These are phyloP conservation scores for Spea bombifrons DNA, from an alignment of 2,113 vertebrate genomes.

Conservation along the genomic window DNA sequence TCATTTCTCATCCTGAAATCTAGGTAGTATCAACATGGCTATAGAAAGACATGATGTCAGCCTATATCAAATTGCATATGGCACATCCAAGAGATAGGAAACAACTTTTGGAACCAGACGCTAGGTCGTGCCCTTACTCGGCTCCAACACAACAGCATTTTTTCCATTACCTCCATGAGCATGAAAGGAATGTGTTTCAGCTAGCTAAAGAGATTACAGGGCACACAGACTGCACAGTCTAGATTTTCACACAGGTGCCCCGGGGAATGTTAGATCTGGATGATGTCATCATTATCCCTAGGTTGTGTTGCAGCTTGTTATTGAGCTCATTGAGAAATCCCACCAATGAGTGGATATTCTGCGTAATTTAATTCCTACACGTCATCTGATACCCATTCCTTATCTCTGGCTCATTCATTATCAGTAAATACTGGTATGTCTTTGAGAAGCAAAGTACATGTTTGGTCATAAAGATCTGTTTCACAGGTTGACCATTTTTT, in stretches of 20 bases:
- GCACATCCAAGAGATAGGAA: constrained; percentile 9
- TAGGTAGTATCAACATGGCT: not conserved
- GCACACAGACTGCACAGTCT: constrained; percentile 24
- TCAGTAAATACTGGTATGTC: too few relatives aligned
- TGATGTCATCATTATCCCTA: constrained; percentile 16
- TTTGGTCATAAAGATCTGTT: too few relatives aligned
- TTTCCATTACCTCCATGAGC: constrained; percentile 36
- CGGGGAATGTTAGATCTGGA: constrained; percentile 4
- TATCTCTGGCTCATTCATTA: too few relatives aligned
- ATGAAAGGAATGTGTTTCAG: constrained; percentile 19
- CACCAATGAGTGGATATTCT: too few relatives aligned
- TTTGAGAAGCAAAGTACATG: too few relatives aligned
- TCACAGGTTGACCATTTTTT: too few relatives aligned
- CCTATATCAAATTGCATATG: not conserved
- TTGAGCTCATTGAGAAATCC: not conserved
- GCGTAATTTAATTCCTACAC: too few relatives aligned
- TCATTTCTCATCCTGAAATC: too few relatives aligned
- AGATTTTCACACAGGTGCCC: constrained; percentile 35
- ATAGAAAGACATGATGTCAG: constrained; percentile 28
- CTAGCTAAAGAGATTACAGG: constrained; percentile 21
- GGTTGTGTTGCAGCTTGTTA: constrained; percentile 3
- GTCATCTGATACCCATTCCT: too few relatives aligned
- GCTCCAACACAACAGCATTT: not conserved
- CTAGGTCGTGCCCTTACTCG: not conserved
- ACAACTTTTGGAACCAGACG: not conserved